phyloP scores from a whole-genome alignment of 1,140 invertebrate genomes.

The Orchestia grillus region DNA sequence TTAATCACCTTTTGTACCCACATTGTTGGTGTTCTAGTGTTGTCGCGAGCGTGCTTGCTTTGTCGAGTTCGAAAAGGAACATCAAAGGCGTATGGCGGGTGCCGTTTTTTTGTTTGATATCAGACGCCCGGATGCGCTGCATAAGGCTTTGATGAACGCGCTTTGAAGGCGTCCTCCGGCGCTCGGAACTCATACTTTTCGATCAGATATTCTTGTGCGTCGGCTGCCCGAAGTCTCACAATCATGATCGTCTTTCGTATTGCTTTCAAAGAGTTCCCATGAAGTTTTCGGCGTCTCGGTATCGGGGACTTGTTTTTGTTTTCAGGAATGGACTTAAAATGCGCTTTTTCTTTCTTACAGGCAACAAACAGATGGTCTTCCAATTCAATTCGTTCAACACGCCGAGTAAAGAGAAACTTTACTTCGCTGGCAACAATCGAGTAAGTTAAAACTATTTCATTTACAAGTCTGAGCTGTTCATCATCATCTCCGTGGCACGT shows the following conservation, averaged over 20 bases:
- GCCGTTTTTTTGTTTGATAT: not conserved
- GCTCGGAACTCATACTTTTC: not conserved
- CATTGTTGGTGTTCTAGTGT: not conserved
- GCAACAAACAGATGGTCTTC: conserved; percentile 43
- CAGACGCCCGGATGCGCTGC: not conserved
- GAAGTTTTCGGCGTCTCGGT: not conserved
- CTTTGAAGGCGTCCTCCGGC: not conserved
- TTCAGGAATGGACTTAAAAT: not conserved
- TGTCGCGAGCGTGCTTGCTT: not conserved
- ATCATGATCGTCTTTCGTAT: not conserved
- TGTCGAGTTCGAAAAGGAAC: not conserved
- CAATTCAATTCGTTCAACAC: conserved; percentile 38
- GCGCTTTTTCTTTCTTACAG: not conserved
- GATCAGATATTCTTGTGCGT: conserved; percentile 9
- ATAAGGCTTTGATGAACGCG: conserved; percentile 13
- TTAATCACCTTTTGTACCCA: not conserved
- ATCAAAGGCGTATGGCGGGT: not conserved
- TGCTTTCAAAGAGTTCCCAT: not conserved
- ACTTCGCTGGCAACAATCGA: conserved; percentile 37
- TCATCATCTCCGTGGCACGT: not conserved
- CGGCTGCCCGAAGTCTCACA: not conserved
- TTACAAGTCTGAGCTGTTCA: not conserved
- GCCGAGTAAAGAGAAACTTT: conserved; percentile 28
- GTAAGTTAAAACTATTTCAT: not conserved
- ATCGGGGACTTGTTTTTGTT: not conserved